These are phyloP conservation scores for Caerostris darwini DNA, from an alignment of 1,140 invertebrate species.

Conservation along the genomic window DNA sequence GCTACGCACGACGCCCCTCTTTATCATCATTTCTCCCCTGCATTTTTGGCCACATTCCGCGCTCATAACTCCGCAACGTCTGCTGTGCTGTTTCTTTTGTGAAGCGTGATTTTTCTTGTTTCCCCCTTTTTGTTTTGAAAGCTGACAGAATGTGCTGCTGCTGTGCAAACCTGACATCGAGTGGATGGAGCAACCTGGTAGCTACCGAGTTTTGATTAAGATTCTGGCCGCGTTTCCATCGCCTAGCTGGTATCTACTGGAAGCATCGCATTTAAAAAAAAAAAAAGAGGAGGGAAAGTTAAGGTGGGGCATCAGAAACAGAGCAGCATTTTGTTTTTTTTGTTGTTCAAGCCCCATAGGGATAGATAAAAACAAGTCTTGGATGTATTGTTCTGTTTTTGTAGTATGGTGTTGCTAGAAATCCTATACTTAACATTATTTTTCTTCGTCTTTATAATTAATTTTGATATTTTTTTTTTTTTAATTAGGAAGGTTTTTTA, in stretches of 20 bases:
- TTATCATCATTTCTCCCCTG: slow-evolving; percentile 39
- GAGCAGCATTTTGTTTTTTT: background rate
- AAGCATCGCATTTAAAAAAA: background rate
- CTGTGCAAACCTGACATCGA: slow-evolving; percentile 34
- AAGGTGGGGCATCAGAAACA: slow-evolving; percentile 2
- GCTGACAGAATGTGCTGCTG: slow-evolving; percentile 16
- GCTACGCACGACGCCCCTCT: slow-evolving; percentile 56
- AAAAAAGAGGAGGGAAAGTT: slow-evolving; percentile 4
- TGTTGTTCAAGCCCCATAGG: background rate
- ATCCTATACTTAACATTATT: too few species aligned
- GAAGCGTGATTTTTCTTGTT: slow-evolving; percentile 51
- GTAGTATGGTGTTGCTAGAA: background rate
- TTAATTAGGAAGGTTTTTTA: too few species aligned
- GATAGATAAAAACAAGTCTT: background rate
- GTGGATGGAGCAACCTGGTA: slow-evolving; percentile 21
- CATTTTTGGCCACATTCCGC: slow-evolving; percentile 7
- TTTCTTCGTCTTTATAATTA: too few species aligned
- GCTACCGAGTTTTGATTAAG: slow-evolving; percentile 34
- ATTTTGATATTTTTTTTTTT: too few species aligned
- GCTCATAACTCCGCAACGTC: background rate
- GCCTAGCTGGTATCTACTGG: background rate
- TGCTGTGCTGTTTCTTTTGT: background rate
- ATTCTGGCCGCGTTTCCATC: slow-evolving; percentile 12
- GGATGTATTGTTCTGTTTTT: background rate
- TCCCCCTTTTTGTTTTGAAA: slow-evolving; percentile 27